A percentile compares a stretch with the other conserved stretches of the same genome.
phyloP scores from a whole-genome alignment of 1,140 invertebrate species.

The Globodera rostochiensis region DNA sequence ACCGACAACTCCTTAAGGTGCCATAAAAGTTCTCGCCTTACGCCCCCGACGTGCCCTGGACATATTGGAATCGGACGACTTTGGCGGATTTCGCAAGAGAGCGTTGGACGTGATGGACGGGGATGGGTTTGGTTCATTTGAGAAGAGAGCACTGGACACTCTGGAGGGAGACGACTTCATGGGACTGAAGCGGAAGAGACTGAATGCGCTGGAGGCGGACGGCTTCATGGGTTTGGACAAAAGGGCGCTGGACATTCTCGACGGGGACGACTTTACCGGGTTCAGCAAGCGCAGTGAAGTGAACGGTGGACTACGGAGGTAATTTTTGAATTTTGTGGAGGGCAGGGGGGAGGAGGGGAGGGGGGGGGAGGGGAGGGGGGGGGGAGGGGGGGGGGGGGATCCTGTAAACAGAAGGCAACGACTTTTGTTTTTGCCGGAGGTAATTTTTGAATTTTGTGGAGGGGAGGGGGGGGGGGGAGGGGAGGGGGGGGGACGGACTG shows the following conservation, averaged over 20 bases:
- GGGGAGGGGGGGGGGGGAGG: not conserved
- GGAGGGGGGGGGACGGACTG: too few species aligned
- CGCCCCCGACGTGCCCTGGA: constrained; percentile 29
- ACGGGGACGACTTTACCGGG: constrained; percentile 39
- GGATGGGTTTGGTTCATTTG: constrained; percentile 31
- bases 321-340: not conserved
- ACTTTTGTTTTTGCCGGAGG: too few species aligned
- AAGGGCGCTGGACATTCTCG: constrained; percentile 34
- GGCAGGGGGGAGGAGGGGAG: too few species aligned
- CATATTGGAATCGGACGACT: constrained; percentile 38
- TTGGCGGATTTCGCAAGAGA: constrained; percentile 34
- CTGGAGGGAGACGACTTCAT: constrained; percentile 42
- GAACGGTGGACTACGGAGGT: not conserved
- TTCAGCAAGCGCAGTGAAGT: constrained; percentile 15
- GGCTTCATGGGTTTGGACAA: constrained; percentile 29
- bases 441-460: not conserved
- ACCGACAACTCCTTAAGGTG: not conserved
- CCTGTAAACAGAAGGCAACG: too few species aligned
- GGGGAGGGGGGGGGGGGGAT: not conserved
- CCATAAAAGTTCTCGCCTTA: not conserved
- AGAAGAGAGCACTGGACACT: constrained; percentile 38
- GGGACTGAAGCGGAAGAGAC: constrained; percentile 32
- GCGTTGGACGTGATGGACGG: constrained; percentile 41
- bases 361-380: too few species aligned
- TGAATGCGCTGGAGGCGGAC: constrained; percentile 38